Conservation (phyloP, 2,113 vertebrate genomes). For the Daboia siamensis region DNA sequence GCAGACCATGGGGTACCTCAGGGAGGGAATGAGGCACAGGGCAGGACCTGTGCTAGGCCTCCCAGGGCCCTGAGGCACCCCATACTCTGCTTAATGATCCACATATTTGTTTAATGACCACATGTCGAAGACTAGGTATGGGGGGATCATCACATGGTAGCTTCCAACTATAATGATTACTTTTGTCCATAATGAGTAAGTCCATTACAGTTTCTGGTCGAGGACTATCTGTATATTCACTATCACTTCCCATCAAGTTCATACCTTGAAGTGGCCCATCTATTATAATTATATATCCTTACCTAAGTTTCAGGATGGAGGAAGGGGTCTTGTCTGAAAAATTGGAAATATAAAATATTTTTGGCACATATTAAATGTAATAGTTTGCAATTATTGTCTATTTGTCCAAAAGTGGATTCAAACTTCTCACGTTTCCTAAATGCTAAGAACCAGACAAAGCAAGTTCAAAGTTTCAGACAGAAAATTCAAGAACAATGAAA, state of each 20-base stretch:
- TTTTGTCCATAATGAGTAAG: not conserved
- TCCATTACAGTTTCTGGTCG: not conserved
- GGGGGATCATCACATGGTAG: not conserved
- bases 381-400: not conserved
- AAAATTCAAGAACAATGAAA: not conserved
- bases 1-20: not conserved
- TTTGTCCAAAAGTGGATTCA: not conserved
- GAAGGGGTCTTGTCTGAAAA: not conserved
- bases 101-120: not conserved
- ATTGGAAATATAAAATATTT: not conserved
- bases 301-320: not conserved
- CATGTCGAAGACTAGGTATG: not conserved
- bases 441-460: not conserved
- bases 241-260: not conserved
- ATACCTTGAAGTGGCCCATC: not conserved
- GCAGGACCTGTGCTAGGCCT: not conserved
- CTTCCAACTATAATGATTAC: not conserved
- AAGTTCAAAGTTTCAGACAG: not conserved
- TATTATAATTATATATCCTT: not conserved
- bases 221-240: not conserved
- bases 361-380: not conserved
- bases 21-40: not conserved
- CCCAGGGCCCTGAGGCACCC: not conserved
- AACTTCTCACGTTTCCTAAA: not conserved
- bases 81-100: not conserved